Conservation (phyloP, 2,113 vertebrate genomes). For the Vicugna pacos region DNA sequence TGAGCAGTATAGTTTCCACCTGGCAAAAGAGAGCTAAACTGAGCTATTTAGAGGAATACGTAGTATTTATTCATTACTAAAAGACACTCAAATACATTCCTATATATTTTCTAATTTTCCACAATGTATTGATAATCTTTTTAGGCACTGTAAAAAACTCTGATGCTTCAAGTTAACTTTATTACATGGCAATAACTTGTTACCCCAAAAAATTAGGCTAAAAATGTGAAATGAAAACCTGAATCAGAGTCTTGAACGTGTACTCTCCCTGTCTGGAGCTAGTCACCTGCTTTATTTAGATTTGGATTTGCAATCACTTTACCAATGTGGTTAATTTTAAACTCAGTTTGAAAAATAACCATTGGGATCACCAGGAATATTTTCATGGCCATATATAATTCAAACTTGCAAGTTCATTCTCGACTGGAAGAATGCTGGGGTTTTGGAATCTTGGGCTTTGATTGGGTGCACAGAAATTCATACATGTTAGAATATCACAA, state of each 20-base stretch:
- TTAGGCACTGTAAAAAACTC: too few relatives aligned
- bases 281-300: background rate
- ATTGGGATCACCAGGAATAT: background rate
- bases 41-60: slow-evolving; percentile 88
- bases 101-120: slow-evolving; percentile 8
- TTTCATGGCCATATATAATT: background rate
- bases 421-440: background rate
- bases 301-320: background rate
- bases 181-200: background rate
- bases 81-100: slow-evolving; percentile 69
- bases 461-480: background rate
- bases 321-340: background rate
- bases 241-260: background rate
- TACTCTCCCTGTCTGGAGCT: background rate
- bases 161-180: background rate
- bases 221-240: background rate
- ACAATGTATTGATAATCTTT: too few relatives aligned
- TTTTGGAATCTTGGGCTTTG: background rate
- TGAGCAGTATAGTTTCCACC: slow-evolving; percentile 81
- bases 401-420: background rate
- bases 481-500: background rate
- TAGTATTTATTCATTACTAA: slow-evolving; percentile 79
- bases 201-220: background rate
- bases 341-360: background rate
- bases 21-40: slow-evolving; percentile 85